Percentiles rank a stretch among this genome's conserved stretches.
These are phyloP conservation scores for Carcharodon carcharias DNA, from an alignment of 2,797 vertebrate species.

Conservation along the genomic window DNA sequence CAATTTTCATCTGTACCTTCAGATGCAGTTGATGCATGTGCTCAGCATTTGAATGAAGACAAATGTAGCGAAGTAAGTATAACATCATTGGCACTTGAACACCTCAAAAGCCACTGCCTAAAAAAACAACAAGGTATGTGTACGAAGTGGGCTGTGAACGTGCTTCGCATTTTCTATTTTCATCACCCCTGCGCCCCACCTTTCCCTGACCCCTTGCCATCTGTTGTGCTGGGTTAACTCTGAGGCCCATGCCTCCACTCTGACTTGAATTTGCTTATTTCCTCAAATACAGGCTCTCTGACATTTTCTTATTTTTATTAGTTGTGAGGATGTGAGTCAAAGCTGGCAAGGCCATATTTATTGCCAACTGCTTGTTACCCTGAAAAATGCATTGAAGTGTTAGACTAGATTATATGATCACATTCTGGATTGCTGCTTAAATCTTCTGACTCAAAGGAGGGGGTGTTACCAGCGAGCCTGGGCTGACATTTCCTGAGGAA, in stretches of 20 bases:
- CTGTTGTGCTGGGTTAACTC: background rate
- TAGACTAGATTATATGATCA: background rate
- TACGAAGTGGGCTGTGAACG: background rate
- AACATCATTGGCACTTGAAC: no score
- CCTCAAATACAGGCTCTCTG: background rate
- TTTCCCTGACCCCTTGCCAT: background rate
- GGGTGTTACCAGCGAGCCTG: background rate
- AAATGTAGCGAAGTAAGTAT: no score
- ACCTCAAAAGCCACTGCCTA: background rate
- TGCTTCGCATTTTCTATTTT: background rate
- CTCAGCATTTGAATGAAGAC: no score
- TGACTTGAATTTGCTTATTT: background rate
- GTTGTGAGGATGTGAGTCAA: background rate
- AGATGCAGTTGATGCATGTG: no score
- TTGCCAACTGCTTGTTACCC: background rate
- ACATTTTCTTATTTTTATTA: background rate
- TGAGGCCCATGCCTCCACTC: background rate
- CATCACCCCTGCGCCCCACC: no score
- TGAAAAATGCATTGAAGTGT: background rate
- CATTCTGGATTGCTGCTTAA: background rate
- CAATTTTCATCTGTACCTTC: no score
- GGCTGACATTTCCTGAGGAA: background rate
- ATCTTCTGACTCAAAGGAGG: background rate
- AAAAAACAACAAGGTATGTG: no score
- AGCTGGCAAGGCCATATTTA: background rate